Conservation (phyloP, 1,140 invertebrate species). For the Dendroctonus ponderosae region DNA sequence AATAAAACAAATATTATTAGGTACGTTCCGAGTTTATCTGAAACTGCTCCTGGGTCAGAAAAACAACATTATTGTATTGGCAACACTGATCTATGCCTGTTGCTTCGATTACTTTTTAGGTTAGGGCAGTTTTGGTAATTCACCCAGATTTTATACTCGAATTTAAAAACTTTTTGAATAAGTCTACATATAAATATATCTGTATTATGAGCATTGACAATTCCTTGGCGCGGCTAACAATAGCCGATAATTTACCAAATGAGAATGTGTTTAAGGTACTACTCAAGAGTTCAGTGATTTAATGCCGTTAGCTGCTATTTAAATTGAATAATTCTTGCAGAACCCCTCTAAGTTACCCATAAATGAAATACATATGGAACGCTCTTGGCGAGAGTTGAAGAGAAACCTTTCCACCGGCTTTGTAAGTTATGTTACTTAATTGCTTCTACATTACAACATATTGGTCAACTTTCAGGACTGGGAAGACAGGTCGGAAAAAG, state of each 20-base stretch:
- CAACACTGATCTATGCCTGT: no score
- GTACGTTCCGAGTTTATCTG: no score
- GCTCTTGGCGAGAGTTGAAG: constrained; percentile 30
- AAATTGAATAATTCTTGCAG: constrained; percentile 31
- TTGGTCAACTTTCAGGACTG: constrained; percentile 31
- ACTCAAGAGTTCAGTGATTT: neutral
- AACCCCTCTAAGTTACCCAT: constrained; percentile 45
- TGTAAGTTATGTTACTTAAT: constrained; percentile 29
- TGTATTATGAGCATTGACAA: no score
- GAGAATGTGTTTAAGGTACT: constrained; percentile 38
- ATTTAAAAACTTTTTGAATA: no score
- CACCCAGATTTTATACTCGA: no score
- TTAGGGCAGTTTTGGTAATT: no score
- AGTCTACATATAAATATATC: no score
- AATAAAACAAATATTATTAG: no score
- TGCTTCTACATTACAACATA: constrained; percentile 8
- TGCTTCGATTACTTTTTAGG: no score
- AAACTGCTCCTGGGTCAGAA: no score
- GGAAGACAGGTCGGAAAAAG: constrained; percentile 19
- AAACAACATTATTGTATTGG: no score
- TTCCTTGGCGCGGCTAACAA: no score
- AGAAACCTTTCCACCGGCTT: constrained; percentile 32
- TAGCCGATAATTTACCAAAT: constrained; percentile 22
- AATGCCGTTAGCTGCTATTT: constrained; percentile 5
- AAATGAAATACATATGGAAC: constrained; percentile 43